These are phyloP conservation scores for Mythimna vitellina DNA, from an alignment of 2,888 invertebrate genomes.

Conservation along the genomic window DNA sequence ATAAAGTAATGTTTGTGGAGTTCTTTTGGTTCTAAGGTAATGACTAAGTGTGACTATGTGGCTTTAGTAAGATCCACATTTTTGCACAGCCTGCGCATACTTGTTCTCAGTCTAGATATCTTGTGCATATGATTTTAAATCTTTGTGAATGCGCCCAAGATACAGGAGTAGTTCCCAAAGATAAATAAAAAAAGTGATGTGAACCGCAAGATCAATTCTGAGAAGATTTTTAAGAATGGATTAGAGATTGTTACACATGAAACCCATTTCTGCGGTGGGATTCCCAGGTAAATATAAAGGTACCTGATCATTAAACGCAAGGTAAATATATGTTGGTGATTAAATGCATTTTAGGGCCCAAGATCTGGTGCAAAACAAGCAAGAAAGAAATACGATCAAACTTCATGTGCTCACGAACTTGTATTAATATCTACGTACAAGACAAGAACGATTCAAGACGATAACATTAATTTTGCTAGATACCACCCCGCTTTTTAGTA, in stretches of 20 bases:
- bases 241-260: not conserved
- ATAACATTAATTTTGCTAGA: not conserved
- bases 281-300: not conserved
- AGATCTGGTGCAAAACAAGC: not conserved
- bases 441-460: not conserved
- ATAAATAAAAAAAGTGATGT: not conserved
- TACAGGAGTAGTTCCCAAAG: too few relatives aligned
- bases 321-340: not conserved
- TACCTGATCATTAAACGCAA: not conserved
- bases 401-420: not conserved
- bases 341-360: not conserved
- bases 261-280: not conserved
- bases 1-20: not conserved
- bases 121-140: too few relatives aligned
- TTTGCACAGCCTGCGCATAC: too few relatives aligned
- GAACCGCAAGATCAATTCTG: slow-evolving; percentile 2
- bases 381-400: not conserved
- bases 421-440: not conserved
- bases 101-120: too few relatives aligned
- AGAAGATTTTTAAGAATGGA: not conserved
- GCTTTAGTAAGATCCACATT: too few relatives aligned
- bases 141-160: too few relatives aligned
- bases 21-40: not conserved
- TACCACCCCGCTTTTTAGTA: too few relatives aligned
- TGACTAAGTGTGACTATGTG: too few relatives aligned